Conservation (phyloP, 1,140 invertebrate species). For the Zophobas morio region DNA sequence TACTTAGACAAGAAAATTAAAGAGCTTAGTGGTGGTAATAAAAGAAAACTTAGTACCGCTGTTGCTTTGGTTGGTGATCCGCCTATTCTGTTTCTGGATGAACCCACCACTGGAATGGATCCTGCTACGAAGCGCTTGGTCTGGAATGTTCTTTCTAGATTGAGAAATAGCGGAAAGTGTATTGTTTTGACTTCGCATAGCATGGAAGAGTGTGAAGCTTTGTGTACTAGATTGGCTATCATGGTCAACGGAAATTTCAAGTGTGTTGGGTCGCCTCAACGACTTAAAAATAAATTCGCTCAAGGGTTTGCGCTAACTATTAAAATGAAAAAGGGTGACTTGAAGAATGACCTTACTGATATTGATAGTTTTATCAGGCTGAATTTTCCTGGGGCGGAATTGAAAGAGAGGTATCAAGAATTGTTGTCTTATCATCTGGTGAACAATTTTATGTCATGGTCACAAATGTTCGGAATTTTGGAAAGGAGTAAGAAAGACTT, state of each 20-base stretch:
- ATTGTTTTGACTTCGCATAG: conserved; percentile 85
- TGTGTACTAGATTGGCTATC: conserved; percentile 88
- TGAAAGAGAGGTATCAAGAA: conserved; percentile 65
- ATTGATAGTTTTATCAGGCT: conserved; percentile 58
- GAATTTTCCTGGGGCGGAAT: conserved; percentile 84
- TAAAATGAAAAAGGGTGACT: conserved; percentile 60
- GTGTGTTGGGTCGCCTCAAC: conserved; percentile 79
- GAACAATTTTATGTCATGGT: conserved; percentile 46
- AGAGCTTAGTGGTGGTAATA: conserved; percentile 93
- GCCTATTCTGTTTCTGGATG: conserved; percentile 88
- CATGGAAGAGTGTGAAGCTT: conserved; percentile 90
- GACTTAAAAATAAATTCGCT: conserved; percentile 78
- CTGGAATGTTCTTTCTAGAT: conserved; percentile 79
- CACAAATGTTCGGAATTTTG: conserved; percentile 52
- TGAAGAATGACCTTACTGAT: conserved; percentile 45
- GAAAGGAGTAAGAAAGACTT: conserved; percentile 58
- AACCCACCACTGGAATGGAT: conserved; percentile 87
- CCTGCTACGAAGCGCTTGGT: conserved; percentile 84
- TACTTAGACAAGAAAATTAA: conserved; percentile 72
- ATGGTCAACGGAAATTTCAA: conserved; percentile 88
- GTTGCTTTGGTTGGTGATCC: conserved; percentile 93
- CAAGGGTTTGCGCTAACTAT: conserved; percentile 68
- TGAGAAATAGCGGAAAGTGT: conserved; percentile 76
- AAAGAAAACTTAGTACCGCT: conserved; percentile 93
- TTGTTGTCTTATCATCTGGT: conserved; percentile 46